phyloP scores from a whole-genome alignment of 1,140 invertebrate genomes.

The Cylas formicarius region DNA sequence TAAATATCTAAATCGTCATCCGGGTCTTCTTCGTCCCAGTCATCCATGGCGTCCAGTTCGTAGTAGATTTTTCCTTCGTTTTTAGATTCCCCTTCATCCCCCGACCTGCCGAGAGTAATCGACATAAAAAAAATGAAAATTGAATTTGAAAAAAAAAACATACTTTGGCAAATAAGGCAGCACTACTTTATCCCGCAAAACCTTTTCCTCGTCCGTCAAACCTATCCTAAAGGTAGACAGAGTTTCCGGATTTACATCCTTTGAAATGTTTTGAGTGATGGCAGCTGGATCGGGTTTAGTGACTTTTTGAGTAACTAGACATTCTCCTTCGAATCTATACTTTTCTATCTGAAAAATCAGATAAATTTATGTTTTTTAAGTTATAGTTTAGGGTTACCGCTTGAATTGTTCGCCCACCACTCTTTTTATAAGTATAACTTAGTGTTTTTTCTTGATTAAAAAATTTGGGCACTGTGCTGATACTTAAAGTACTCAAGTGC shows the following conservation, averaged over 20 bases:
- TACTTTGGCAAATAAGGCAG: conserved; percentile 47
- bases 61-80: conserved; percentile 48
- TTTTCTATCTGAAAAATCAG: conserved; percentile 39
- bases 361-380: neutral
- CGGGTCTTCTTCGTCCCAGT: conserved; percentile 58
- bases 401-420: conserved; percentile 44
- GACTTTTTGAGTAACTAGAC: conserved; percentile 41
- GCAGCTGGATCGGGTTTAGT: conserved; percentile 38
- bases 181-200: conserved; percentile 47
- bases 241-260: conserved; percentile 38
- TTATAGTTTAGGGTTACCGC: conserved; percentile 26
- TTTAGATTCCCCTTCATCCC: conserved; percentile 26
- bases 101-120: too few species aligned
- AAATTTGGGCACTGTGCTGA: conserved; percentile 40
- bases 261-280: conserved; percentile 37
- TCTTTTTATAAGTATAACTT: conserved; percentile 43
- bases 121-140: conserved; percentile 18
- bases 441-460: conserved; percentile 35
- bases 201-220: conserved; percentile 47
- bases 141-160: conserved; percentile 9
- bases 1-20: conserved; percentile 56
- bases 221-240: conserved; percentile 53
- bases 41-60: conserved; percentile 51
- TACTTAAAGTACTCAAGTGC: conserved; percentile 44
- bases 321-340: conserved; percentile 40